Evolutionary conservation across 2,113 vertebrate species (phyloP).

Genomic region (Uria lomvia): DNA sequence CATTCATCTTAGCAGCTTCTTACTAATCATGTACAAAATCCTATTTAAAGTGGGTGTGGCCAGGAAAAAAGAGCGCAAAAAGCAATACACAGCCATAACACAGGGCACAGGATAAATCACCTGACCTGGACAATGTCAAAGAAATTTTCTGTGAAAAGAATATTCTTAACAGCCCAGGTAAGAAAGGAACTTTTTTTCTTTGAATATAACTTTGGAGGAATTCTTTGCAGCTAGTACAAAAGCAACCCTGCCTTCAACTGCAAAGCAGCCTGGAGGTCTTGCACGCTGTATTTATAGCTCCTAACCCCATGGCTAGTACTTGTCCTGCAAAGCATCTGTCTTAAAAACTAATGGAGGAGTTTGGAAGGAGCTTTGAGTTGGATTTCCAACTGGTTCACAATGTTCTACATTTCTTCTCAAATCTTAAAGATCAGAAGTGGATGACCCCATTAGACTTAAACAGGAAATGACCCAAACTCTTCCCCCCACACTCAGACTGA

Average conservation of each 20-base stretch:
- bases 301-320: background rate
- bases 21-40: background rate
- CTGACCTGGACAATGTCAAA: background rate
- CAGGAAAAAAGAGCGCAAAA: background rate
- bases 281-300: background rate
- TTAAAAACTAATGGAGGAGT: background rate
- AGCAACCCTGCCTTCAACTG: background rate
- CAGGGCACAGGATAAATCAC: background rate
- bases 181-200: background rate
- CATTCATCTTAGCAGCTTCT: background rate
- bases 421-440: background rate
- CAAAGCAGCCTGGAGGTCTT: background rate
- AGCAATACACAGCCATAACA: background rate
- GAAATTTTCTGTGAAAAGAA: background rate
- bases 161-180: background rate
- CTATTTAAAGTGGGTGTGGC: background rate
- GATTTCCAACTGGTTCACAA: background rate
- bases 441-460: background rate
- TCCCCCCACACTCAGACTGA: background rate
- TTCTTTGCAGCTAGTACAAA: constrained; percentile 17
- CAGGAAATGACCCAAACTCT: background rate
- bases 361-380: background rate
- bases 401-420: background rate
- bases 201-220: background rate
- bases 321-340: background rate